These are phyloP conservation scores for Burhinus oedicnemus DNA, from an alignment of 2,113 vertebrate species.

Conservation along the genomic window DNA sequence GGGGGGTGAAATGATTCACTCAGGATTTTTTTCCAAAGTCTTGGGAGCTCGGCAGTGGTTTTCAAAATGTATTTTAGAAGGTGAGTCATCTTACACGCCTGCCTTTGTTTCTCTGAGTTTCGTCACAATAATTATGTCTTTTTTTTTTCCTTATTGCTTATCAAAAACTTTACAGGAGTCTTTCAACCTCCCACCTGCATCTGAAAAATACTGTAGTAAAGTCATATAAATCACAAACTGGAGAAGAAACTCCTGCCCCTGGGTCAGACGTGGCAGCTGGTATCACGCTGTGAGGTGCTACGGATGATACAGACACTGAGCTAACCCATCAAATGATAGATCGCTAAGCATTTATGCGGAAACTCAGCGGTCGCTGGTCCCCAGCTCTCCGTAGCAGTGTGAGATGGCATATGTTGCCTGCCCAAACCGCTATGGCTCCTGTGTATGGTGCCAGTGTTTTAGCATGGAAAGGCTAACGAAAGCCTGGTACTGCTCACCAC, in stretches of 20 bases:
- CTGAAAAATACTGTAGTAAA: background rate
- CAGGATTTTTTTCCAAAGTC: background rate
- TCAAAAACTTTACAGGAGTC: background rate
- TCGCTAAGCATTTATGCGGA: background rate
- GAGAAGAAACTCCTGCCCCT: background rate
- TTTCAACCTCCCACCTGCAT: background rate
- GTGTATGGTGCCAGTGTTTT: background rate
- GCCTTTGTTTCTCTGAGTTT: background rate
- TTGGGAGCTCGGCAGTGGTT: background rate
- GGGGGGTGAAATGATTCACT: slow-evolving; percentile 39
- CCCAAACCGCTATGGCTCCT: background rate
- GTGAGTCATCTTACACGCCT: background rate
- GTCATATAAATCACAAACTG: background rate
- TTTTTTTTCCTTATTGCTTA: background rate
- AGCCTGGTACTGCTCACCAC: background rate
- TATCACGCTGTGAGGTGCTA: background rate
- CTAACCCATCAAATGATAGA: accelerated
- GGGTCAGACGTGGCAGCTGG: background rate
- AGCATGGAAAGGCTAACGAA: background rate
- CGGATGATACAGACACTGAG: background rate
- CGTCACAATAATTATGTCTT: background rate
- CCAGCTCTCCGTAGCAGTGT: background rate
- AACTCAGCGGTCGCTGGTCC: background rate
- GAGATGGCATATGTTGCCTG: background rate
- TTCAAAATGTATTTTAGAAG: background rate